phyloP scores from a whole-genome alignment of 1,140 invertebrate genomes.

The Teleogryllus occipitalis region DNA sequence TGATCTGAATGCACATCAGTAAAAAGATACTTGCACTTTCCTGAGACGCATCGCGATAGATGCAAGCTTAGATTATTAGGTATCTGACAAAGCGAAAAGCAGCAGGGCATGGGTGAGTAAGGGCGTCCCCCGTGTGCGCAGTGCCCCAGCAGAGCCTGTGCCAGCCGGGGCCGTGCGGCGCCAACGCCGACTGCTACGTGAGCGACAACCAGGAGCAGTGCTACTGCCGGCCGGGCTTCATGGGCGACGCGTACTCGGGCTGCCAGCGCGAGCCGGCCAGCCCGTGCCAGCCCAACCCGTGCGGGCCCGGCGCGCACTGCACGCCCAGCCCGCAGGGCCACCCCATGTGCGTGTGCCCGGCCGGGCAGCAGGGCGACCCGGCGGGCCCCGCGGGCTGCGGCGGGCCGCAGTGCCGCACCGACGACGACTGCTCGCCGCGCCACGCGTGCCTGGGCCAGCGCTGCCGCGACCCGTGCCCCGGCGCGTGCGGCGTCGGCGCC shows the following conservation, averaged over 20 bases:
- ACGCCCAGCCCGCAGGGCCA: slow-evolving; percentile 54
- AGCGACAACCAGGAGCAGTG: slow-evolving; percentile 64
- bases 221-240: slow-evolving; percentile 62
- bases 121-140: slow-evolving; percentile 11
- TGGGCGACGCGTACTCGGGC: slow-evolving; percentile 63
- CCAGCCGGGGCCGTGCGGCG: slow-evolving; percentile 66
- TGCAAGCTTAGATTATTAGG: too few relatives aligned
- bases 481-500: slow-evolving; percentile 66
- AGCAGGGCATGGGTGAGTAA: too few relatives aligned
- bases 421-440: slow-evolving; percentile 59
- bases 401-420: slow-evolving; percentile 65
- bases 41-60: too few relatives aligned
- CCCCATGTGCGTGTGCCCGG: slow-evolving; percentile 61
- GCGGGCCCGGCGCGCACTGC: slow-evolving; percentile 66
- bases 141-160: slow-evolving; percentile 48
- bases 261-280: slow-evolving; percentile 55
- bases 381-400: slow-evolving; percentile 57
- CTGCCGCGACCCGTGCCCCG: slow-evolving; percentile 71
- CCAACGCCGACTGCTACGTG: slow-evolving; percentile 70
- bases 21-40: too few relatives aligned
- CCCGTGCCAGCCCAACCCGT: slow-evolving; percentile 66
- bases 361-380: slow-evolving; percentile 69
- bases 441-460: slow-evolving; percentile 67
- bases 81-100: too few relatives aligned
- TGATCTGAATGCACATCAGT: too few relatives aligned